Evolutionary conservation across 2,113 vertebrate species (phyloP), one percentile per base, ranked within the genome.

Genomic region (Piaya cayana): DNA sequence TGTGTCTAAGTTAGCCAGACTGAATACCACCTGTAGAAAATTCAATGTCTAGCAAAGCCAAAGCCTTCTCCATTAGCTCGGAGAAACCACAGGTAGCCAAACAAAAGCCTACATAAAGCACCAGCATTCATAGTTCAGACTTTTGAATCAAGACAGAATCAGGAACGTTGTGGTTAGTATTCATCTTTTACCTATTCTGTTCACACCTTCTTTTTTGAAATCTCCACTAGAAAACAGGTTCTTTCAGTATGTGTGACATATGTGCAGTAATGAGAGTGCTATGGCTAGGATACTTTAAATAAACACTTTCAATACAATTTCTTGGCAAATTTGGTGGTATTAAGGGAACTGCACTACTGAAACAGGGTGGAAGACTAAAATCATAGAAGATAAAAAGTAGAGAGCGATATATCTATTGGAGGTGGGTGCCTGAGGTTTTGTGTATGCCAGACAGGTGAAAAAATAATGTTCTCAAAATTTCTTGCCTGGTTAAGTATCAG

Each of bases 181-280:
- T 78, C 17, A 34, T 42, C 39, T 93, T 89, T 71, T 69, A 64
- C 62, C 26, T 53, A 22, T 86, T 93, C 25, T 59, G 9, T 72
- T 93, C 47, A 77, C 80, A 95, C 60, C 67, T 86, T 63, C 20
- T 36, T 75, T 70, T 84, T 92, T 45, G 42, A 93, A 93, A 71
- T 83, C 37, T 92, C 50, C 34, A 12, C 32, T 25, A 77, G 68
- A 90, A 79, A 59, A 78, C 10, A 78, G 53, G 80, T 86, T 90
- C 55, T 29, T 93, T 93, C 75, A 64, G 29, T 16, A 27, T 84
- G 42, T 84, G 69, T 19, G 47, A 59, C 47, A 74, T 77, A n/a
- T 95, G 49, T 74, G 62, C 58, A 81, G 60, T 60, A 71, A 3
- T 49, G 49, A 78, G 72, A 70, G 23, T 12, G 9, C 27, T 68